Conservation (phyloP, 1,140 invertebrate species). For the Dysdera silvatica region DNA sequence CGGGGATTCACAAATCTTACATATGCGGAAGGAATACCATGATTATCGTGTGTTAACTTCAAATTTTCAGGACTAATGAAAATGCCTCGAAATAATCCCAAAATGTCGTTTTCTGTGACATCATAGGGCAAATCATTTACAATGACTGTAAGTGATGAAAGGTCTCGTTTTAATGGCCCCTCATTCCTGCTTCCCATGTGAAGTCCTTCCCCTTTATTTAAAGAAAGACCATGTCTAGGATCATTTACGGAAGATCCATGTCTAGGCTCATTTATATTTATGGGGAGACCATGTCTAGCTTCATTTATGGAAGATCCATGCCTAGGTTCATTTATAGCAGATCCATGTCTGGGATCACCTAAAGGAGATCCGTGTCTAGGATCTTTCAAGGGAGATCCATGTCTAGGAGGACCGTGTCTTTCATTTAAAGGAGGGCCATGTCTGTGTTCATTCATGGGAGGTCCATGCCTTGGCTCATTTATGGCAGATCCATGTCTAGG, state of each 20-base stretch:
- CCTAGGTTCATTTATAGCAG: background rate
- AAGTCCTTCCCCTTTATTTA: background rate
- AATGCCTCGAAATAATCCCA: constrained; percentile 67
- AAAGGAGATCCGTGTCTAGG: no score
- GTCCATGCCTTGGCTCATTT: background rate
- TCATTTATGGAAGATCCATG: background rate
- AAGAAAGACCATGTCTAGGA: background rate
- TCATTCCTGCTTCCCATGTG: background rate
- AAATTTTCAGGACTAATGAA: constrained; percentile 72
- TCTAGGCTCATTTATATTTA: background rate
- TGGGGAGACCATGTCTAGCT: background rate
- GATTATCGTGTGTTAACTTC: constrained; percentile 71
- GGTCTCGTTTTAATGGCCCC: background rate
- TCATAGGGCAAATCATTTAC: constrained; percentile 50
- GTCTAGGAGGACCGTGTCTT: no score
- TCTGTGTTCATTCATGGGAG: background rate
- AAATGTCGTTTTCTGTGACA: constrained; percentile 60
- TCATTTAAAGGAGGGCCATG: no score
- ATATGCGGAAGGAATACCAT: constrained; percentile 70
- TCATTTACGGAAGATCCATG: background rate
- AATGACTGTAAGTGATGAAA: constrained; percentile 47
- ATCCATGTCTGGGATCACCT: no score
- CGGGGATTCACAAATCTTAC: constrained; percentile 60
- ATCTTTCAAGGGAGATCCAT: no score
- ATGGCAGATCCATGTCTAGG: no score